Conservation (phyloP, 2,888 invertebrate species). For the Thysanoteuthis rhombus region DNA sequence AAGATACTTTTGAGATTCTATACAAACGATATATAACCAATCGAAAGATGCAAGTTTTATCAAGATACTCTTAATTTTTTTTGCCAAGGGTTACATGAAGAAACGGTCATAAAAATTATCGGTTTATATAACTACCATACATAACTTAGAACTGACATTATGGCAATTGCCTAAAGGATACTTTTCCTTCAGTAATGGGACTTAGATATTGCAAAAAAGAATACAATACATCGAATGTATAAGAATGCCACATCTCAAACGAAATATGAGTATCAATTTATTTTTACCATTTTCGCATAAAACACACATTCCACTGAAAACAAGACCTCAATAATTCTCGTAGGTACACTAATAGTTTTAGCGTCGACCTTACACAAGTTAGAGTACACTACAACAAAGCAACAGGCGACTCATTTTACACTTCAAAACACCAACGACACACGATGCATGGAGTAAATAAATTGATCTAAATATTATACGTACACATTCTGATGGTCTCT, state of each 20-base stretch:
- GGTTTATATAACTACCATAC: not conserved
- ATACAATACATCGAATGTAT: not conserved
- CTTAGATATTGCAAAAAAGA: not conserved
- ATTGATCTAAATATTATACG: conserved; percentile 31
- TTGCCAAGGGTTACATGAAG: not conserved
- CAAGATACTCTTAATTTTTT: not conserved
- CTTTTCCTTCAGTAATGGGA: not conserved
- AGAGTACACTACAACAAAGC: not conserved
- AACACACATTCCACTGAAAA: no score
- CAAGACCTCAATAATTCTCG: no score
- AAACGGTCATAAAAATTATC: not conserved
- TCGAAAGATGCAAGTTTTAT: not conserved
- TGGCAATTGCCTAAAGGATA: not conserved
- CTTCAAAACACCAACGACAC: not conserved
- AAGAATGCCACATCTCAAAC: not conserved
- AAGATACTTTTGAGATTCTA: not conserved
- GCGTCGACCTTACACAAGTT: not conserved
- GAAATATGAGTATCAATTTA: no score
- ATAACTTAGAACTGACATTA: not conserved
- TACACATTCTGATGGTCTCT: conserved; percentile 50
- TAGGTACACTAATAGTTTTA: no score
- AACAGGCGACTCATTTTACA: not conserved
- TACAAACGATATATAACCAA: not conserved
- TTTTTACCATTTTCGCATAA: no score
- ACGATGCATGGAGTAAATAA: not conserved